Evolutionary conservation across 2,797 vertebrate genomes (phyloP).

Genomic region (Dendrocincla tyrannina): DNA sequence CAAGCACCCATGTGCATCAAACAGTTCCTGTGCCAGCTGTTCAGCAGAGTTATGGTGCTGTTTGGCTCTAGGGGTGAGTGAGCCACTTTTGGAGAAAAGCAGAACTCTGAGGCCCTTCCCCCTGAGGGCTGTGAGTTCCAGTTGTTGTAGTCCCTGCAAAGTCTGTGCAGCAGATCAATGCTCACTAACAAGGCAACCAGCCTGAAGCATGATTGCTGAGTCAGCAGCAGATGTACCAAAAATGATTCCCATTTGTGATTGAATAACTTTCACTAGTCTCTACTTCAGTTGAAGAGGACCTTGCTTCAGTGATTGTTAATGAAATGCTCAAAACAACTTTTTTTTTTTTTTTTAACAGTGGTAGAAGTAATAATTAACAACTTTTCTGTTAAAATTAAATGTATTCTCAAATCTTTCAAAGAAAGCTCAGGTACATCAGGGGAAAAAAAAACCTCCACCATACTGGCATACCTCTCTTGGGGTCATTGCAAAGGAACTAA

Average conservation of each 20-base stretch:
- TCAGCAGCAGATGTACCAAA: too few species aligned
- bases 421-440: fast-evolving
- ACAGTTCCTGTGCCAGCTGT: not conserved
- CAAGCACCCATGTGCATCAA: not conserved
- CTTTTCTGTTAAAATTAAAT: fast-evolving
- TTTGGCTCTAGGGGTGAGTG: not conserved
- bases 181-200: not conserved
- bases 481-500: not conserved
- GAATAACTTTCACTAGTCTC: not conserved
- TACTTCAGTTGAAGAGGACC: not conserved
- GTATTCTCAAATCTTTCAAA: too few species aligned
- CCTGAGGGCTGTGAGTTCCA: not conserved
- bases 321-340: not conserved
- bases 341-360: not conserved
- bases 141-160: not conserved
- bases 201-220: too few species aligned
- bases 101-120: not conserved
- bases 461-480: not conserved
- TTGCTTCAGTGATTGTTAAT: not conserved
- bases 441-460: fast-evolving
- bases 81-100: not conserved
- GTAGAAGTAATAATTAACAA: not conserved
- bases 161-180: not conserved
- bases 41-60: not conserved
- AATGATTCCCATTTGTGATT: too few species aligned